Evolutionary conservation across 2,113 vertebrate genomes (phyloP), one percentile per base, ranked within the genome.

Genomic region (Mixornis gularis): DNA sequence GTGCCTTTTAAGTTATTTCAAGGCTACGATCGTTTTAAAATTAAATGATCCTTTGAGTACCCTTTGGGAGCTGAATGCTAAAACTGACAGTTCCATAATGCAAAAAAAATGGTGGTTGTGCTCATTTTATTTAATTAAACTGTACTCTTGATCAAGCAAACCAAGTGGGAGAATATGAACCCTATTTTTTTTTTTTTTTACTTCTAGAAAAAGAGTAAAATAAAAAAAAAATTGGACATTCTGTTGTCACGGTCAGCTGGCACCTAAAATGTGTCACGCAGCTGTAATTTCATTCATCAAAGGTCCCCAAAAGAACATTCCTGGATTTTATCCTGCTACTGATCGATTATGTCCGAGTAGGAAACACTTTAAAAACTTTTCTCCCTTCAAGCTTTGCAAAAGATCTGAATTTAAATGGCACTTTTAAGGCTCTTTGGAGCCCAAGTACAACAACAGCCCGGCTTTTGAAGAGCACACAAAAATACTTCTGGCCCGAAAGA

Each of bases 121-220:
- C 79, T 93, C 68, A 26, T 92, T 95, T 93, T 48, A 70, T 83
- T 91, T 91, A 92, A 96, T 95, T 95, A 90, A 96, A 89, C 51
- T 24, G 19, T 17, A 32, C 17, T 63, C 44, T 89, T 93, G 62
- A 91, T 70, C 65, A 81, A 13, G 17, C 77, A 89, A 93, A 59
- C 51, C 38, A 83, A 93, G 80, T 5, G 52, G 68, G 73, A 36
- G 25, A 73, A 77, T 19, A 90, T 62, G 65, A 87, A 40, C 24
- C 10, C 38, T 38, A 38, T 38, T 7, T 68, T 10, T 25, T 90
- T 8, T 74, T 12, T 27, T 90, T 43, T 55, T 79, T 70, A 48
- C 36, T 59, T 77, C 70, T 65, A 49, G 85, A 79, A 59, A 92
- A 89, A 12, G 6, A 64, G 21, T 13, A 43, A 53, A 77, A 60